Evolutionary conservation across 2,888 invertebrate species (phyloP).

Genomic region (Cantharis nigra): DNA sequence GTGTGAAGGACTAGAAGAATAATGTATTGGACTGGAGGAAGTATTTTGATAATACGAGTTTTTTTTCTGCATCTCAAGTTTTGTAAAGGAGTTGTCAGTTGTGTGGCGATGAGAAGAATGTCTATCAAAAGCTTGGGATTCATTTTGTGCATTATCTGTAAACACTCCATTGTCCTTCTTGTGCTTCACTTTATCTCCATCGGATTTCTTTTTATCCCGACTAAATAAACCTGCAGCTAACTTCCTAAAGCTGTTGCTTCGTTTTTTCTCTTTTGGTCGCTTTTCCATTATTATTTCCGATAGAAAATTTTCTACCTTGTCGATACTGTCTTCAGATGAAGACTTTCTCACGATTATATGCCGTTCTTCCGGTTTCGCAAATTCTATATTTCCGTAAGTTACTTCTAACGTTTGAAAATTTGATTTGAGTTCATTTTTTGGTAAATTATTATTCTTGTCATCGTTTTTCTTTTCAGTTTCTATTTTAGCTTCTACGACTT

Average conservation of each 20-base stretch:
- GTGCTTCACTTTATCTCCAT: slow-evolving; percentile 39
- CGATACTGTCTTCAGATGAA: slow-evolving; percentile 48
- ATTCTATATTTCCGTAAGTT: slow-evolving; percentile 21
- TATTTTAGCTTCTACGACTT: neutral
- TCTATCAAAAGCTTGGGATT: slow-evolving; percentile 46
- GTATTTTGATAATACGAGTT: neutral
- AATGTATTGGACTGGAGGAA: neutral
- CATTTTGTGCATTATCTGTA: slow-evolving; percentile 48
- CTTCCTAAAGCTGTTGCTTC: slow-evolving; percentile 48
- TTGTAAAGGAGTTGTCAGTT: slow-evolving; percentile 20
- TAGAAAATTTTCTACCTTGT: slow-evolving; percentile 46
- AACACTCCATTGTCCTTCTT: slow-evolving; percentile 45
- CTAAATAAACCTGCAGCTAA: slow-evolving; percentile 47
- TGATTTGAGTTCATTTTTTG: neutral
- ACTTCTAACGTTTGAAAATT: neutral
- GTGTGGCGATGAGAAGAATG: slow-evolving; percentile 45
- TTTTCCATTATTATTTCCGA: slow-evolving; percentile 48
- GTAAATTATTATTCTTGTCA: neutral
- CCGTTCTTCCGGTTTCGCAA: slow-evolving; percentile 36
- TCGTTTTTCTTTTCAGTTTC: neutral
- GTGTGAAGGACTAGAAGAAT: neutral
- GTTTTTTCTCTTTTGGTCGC: slow-evolving; percentile 48
- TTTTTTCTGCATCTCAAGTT: neutral
- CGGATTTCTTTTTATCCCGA: slow-evolving; percentile 52
- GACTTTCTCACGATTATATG: slow-evolving; percentile 38